Base-by-base conservation (phyloP, 1,140 invertebrate species). In the Calliphora vicina region DNA sequence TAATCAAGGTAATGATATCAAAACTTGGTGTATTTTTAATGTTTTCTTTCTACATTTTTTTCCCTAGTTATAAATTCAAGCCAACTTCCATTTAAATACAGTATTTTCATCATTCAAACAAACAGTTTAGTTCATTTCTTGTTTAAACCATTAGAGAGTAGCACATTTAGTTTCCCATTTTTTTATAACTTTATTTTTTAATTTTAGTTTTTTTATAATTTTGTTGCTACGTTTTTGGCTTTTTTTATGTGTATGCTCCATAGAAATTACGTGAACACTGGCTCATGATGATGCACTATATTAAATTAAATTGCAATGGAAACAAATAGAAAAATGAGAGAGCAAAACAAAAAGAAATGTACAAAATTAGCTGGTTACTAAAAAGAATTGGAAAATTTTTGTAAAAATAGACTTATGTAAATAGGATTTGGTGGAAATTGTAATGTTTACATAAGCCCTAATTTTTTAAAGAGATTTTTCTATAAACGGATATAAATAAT, bases 1-100 rank as follows among this genome's bases (percentile, higher is more conserved):
- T 74, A 74, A 74, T 74, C 72, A 74, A 74, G 72, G 72, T 74
- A 74, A 74, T 74, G 72, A 74, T 74, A 74, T 74, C 72, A 74
- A 74, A 74, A 74, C 27, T 35, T 23, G 29, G 1, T n/a, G 72
- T 13, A 74, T 61, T 23, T 50, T 50, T 50, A 2, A 13, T 50
- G 4, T 50, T 50, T 12, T 50, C 12, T 50, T 50, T 12, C 10
- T 50, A 12, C 5, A 43, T 43, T 43, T 43, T 43, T 43, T 5
- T 43, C 12, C 5, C 12, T 43, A 12, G 5, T 43, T 43, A 12
- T 5, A 6, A 43, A 6, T 43, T 50, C 45, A 50, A 13, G 45
- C 45, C 45, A 50, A 17, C 45, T 50, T 50, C 45, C 29, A 35
- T 50, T 17, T 50, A 50, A 13, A 50, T 13, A 2, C 15, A 35